Evolutionary conservation across 2,797 vertebrate species (phyloP), one percentile per base, ranked within the genome.

Genomic region (Calcarius lapponicus): DNA sequence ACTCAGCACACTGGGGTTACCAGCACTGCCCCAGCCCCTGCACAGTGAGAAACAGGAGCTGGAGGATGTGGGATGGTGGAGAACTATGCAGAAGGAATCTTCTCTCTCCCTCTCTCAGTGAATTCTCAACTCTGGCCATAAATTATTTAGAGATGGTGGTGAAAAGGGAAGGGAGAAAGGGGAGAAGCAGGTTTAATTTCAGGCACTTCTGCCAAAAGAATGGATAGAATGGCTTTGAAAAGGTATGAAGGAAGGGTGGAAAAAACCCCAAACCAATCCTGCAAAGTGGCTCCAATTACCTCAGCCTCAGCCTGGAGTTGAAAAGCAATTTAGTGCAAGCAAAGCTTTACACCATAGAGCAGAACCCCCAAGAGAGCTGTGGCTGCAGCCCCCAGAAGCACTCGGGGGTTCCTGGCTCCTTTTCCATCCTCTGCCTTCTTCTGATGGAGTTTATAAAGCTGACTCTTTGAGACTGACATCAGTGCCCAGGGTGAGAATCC

Each of bases 391-490:
- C 42, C 66, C 9, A 1, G 57, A 36, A 29, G n/a, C 40, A 24
- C 13, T 34, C 0, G 3, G 48, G 34, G 5, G 4, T 56, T n/a
- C 29, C 70, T 60, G 42, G 15, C 24, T 45, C 80, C 79, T 50
- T 64, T 36, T 16, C 20, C 13, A 8, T 25, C 28, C 45, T 5
- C 8, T 25, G 1, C 47, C 16, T 43, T 7, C 70, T 56, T 65
- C 6, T 16, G 54, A 22, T 78, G 6, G 15, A 45, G 22, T 60
- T 75, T 6, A 0, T 32, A 5, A 8, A 66, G 36, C 7, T 13
- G 15, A 11, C 31, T 61, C 29, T 0, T 32, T 32, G 32, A 7
- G 54, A 1, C 31, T 40, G 43, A 2, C 15, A 0, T 4, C 70
- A 34, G 57, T 21, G 40, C 61, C 53, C 64, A 43, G 61, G 50